Evolutionary conservation across 2,888 invertebrate genomes (phyloP).

Genomic region (Pogonocherus hispidulus): DNA sequence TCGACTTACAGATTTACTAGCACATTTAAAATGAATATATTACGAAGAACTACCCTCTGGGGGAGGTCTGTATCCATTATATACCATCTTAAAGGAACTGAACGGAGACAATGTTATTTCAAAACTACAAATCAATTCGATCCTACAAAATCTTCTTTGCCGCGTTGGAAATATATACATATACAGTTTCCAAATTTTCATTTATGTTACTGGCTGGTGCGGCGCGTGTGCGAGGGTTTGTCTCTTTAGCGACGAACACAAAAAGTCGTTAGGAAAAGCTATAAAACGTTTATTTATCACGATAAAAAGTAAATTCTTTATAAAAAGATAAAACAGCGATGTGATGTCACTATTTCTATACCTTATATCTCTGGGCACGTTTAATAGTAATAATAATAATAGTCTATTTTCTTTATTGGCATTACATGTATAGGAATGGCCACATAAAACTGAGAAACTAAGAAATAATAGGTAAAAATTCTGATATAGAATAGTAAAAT

Average conservation of each 20-base stretch:
- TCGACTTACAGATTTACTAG: slow-evolving; percentile 34
- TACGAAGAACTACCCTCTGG: slow-evolving; percentile 52
- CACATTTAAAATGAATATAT: slow-evolving; percentile 54
- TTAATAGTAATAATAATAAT: too few species aligned
- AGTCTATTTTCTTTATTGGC: too few species aligned
- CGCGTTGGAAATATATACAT: slow-evolving; percentile 18
- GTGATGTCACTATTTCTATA: too few species aligned
- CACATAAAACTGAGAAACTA: too few species aligned
- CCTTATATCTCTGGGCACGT: too few species aligned
- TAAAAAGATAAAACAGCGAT: too few species aligned
- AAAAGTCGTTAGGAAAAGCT: too few species aligned
- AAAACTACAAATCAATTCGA: slow-evolving; percentile 68
- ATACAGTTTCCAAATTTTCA: slow-evolving; percentile 14
- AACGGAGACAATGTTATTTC: slow-evolving; percentile 65
- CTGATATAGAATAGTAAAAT: too few species aligned
- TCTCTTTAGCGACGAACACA: neutral
- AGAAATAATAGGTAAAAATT: too few species aligned
- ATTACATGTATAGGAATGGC: too few species aligned
- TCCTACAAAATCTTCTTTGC: slow-evolving; percentile 65
- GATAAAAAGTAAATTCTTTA: too few species aligned
- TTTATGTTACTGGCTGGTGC: neutral
- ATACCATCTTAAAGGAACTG: slow-evolving; percentile 48
- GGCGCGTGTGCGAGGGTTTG: neutral
- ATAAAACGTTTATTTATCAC: too few species aligned
- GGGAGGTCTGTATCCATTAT: slow-evolving; percentile 50